Percentiles rank a stretch among this genome's conserved stretches.
These are phyloP conservation scores for Ariolimax columbianus DNA, from an alignment of 2,888 invertebrate genomes.

Conservation along the genomic window DNA sequence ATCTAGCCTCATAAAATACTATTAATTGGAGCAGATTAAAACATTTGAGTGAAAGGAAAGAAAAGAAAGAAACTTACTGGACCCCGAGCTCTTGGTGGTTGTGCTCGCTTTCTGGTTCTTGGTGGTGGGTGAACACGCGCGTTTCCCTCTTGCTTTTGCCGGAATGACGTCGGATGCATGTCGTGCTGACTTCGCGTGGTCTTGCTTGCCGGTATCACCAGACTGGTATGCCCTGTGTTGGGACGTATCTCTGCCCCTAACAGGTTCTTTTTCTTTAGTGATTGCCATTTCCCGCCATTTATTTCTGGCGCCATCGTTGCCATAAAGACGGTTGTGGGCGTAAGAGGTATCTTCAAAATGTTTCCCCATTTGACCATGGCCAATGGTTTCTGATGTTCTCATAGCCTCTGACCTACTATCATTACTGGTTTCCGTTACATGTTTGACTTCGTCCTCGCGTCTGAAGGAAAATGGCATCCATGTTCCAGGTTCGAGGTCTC, in stretches of 20 bases:
- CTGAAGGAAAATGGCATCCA: slow-evolving; percentile 32
- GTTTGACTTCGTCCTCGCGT: slow-evolving; percentile 10
- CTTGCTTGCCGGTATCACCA: not conserved
- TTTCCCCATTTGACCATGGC: not conserved
- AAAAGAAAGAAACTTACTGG: slow-evolving; percentile 13
- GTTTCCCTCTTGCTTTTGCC: slow-evolving; percentile 35
- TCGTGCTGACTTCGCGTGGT: not conserved
- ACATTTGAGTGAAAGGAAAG: not conserved
- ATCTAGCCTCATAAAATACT: not conserved
- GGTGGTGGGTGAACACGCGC: not conserved
- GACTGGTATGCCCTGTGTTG: not conserved
- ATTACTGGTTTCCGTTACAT: slow-evolving; percentile 9
- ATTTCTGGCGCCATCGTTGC: slow-evolving; percentile 32
- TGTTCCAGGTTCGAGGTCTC: slow-evolving; percentile 37
- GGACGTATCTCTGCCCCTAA: not conserved
- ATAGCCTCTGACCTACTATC: not conserved
- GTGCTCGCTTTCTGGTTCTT: not conserved
- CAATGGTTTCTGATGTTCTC: not conserved
- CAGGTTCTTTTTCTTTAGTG: not conserved
- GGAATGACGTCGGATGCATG: slow-evolving; percentile 28
- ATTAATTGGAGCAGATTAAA: not conserved
- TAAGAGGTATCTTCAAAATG: slow-evolving; percentile 30
- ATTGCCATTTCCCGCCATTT: slow-evolving; percentile 25
- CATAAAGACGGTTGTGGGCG: slow-evolving; percentile 30
- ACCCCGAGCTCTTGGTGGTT: not conserved